Evolutionary conservation across 2,888 invertebrate species (phyloP), one percentile per base, ranked within the genome.

Genomic region (Gryllus longicercus): DNA sequence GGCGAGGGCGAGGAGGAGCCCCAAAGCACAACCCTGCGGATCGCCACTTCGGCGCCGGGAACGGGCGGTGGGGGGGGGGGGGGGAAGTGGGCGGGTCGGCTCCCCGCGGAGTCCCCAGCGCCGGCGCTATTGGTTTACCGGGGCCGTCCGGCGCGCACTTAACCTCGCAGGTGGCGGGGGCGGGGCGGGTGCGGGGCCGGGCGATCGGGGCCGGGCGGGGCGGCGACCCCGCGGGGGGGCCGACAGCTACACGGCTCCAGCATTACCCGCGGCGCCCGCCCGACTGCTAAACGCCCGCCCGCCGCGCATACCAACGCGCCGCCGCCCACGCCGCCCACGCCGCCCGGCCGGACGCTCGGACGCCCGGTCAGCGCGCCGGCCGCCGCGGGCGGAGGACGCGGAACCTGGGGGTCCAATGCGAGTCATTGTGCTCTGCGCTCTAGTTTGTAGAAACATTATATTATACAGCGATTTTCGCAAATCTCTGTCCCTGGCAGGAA

Each of bases 141-240:
- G n/a, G 14, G n/a, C 14, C 14, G 63, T n/a, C 16, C 63, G 63
- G 63, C 14, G 63, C n/a, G n/a, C 63, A 63, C 63, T 63, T 14
- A 63, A 63, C 63, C 63, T 63, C 63, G 63, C 63, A 63, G 63
- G 63, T 63, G 63, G 63, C 63, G 63, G 63, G 63, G 63, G 63
- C 63, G 18, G 63, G 51, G 51, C 51, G 16, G 1, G 12, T n/a
- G n/a, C n/a, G 51, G 16, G 51, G 11, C 16, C 51, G 51, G 51
- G 11, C 51, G 51, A 63, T 18, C 18, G 63, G 18, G 16, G 16
- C 16, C 8, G 16, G 16, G 16, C 16, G 16, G 63, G 16, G n/a
- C 14, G 14, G 63, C 63, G 63, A 16, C 63, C 63, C 11, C 63
- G 63, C 63, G 63, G 63, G 63, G 63, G 63, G 63, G 63, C 63